Evolutionary conservation across 2,113 vertebrate species (phyloP), one percentile per base, ranked within the genome.

Genomic region (Perognathus longimembris): DNA sequence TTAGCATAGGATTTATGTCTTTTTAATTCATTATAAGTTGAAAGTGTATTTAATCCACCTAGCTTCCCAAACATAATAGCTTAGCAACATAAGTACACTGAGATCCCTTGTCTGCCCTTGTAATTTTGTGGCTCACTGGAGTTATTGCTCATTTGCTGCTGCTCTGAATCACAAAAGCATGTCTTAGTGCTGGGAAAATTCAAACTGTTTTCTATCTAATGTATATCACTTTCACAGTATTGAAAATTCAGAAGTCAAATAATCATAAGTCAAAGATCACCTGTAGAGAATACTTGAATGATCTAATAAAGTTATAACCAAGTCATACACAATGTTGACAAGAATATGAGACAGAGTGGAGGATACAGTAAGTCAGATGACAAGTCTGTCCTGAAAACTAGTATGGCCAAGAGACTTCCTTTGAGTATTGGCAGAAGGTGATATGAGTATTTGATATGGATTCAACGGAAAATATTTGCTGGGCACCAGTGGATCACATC

Each of bases 291-390:
- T 81, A 84, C 28, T 75, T 81, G 87, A 54, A 36, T 90, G 30
- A 73, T 67, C 6, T 71, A 90, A 94, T 93, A 74, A 77, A 90
- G 64, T 91, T 85, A 82, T 82, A 91, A 77, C 42, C 26, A 88
- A 88, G 86, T 94, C 81, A 82, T 74, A 24, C 17, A 81, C 3
- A 79, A 20, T 67, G 7, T 67, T 88, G 26, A 30, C 38, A 94
- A 90, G 66, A 12, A 45, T 71, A 76, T 86, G 22, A 28, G 10
- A 88, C 10, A 82, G 40, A 92, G 38, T 20, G 30, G 34, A 91
- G 79, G 38, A 89, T n/a, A 90, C 10, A 74, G 17, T 90, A 92
- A 88, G 2, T 67, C 42, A 93, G 34, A n/a, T 95, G 42, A 63
- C 57, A 92, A 57, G 45, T 85, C 69, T 89, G 73, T 66, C 32